A percentile compares a stretch with the other conserved stretches of the same genome.
Evolutionary conservation across 2,888 invertebrate genomes (phyloP).

Genomic region (Pseudococcus longispinus): DNA sequence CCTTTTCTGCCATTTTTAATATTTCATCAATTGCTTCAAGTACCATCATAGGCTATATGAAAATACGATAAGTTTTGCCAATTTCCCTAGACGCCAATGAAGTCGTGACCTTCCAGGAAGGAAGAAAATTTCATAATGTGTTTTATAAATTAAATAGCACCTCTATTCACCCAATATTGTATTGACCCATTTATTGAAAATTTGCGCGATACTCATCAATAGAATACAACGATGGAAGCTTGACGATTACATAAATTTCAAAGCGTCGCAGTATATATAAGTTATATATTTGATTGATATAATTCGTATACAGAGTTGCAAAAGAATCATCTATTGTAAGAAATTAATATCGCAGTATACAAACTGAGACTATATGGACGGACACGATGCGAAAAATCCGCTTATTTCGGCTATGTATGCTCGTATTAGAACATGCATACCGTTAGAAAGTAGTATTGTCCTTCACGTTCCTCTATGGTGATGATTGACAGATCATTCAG

Average conservation of each 20-base stretch:
- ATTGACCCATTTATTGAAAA: not conserved
- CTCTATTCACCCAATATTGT: not conserved
- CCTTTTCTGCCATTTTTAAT: too few species aligned
- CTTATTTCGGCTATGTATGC: not conserved
- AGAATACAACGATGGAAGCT: not conserved
- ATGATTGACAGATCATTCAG: constrained; percentile 31
- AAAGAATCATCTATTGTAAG: not conserved
- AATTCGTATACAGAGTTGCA: not conserved
- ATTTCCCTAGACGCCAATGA: not conserved
- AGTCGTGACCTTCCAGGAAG: not conserved
- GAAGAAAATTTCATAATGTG: not conserved
- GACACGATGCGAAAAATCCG: not conserved
- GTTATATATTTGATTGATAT: not conserved
- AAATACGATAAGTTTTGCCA: not conserved
- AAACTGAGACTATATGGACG: not conserved
- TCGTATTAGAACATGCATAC: not conserved
- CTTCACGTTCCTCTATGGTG: constrained; percentile 5
- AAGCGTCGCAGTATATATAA: not conserved
- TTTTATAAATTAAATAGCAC: not conserved
- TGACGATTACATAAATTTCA: not conserved
- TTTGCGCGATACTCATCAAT: not conserved
- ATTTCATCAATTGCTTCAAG: too few species aligned
- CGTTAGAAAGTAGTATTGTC: constrained; percentile 29
- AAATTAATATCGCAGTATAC: not conserved
- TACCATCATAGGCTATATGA: too few species aligned